These are phyloP conservation scores for Bagarius yarrelli DNA, from an alignment of 2,113 vertebrate species.

Conservation along the genomic window DNA sequence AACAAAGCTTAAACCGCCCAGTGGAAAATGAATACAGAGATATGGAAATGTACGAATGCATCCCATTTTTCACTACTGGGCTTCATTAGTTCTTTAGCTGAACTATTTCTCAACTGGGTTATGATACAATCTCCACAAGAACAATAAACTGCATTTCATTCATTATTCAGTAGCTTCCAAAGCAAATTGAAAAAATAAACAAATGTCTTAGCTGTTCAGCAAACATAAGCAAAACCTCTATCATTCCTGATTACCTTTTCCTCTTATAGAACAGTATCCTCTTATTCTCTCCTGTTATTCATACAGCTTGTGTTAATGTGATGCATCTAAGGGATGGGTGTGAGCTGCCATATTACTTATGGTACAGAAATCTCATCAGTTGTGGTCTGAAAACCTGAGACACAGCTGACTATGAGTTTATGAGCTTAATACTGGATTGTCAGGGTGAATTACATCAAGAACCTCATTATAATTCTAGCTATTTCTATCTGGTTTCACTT, in stretches of 20 bases:
- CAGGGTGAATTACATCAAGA: background rate
- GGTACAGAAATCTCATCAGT: background rate
- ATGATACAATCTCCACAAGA: background rate
- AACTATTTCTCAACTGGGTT: background rate
- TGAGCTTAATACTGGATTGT: background rate
- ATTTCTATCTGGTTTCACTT: background rate
- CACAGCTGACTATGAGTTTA: background rate
- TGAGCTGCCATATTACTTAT: background rate
- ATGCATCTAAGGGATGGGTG: background rate
- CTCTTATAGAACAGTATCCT: background rate
- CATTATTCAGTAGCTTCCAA: background rate
- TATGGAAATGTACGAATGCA: background rate
- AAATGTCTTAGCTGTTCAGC: background rate
- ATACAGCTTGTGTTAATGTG: background rate
- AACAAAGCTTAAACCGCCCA: background rate
- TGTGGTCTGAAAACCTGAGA: background rate
- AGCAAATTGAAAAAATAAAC: background rate
- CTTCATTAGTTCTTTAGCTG: background rate
- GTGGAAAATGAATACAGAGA: background rate
- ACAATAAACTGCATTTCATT: constrained; percentile 5
- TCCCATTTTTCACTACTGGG: background rate
- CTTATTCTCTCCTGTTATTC: background rate
- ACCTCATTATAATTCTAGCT: background rate
- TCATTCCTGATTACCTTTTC: background rate
- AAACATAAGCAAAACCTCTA: background rate